phyloP scores from a whole-genome alignment of 2,113 vertebrate species.

The Ptyas mucosa region DNA sequence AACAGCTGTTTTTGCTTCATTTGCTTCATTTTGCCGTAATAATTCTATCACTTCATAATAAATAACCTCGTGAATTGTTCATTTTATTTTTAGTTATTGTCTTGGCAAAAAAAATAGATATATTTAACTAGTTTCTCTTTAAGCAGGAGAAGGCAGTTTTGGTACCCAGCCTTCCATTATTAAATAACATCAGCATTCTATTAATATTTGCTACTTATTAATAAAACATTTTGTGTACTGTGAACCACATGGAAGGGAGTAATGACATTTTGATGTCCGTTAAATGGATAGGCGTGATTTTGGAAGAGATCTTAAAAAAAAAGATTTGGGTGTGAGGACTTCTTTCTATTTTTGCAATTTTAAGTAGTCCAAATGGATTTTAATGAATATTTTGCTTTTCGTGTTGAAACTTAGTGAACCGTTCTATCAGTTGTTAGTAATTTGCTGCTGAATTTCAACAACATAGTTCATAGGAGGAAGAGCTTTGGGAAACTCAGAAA shows the following conservation, averaged over 20 bases:
- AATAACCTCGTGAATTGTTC: not conserved
- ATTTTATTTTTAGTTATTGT: not conserved
- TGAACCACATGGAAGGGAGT: not conserved
- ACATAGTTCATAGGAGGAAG: not conserved
- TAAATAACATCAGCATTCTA: not conserved
- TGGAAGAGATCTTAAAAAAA: not conserved
- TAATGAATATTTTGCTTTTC: not conserved
- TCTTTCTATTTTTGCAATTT: not conserved
- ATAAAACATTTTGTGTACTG: not conserved
- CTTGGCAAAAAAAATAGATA: not conserved
- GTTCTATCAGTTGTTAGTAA: not conserved
- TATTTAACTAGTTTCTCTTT: not conserved
- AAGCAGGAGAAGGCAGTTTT: not conserved
- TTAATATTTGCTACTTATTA: not conserved
- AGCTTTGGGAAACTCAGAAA: not conserved
- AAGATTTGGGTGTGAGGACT: not conserved
- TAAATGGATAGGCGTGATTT: not conserved
- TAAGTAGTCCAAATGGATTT: not conserved
- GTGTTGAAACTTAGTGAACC: not conserved
- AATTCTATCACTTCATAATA: not conserved
- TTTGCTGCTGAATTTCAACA: not conserved
- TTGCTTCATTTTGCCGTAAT: not conserved
- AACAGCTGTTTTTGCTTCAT: not conserved
- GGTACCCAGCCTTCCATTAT: not conserved
- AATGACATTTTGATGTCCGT: not conserved